Evolutionary conservation across 2,797 vertebrate genomes (phyloP), one percentile per base, ranked within the genome.

Genomic region (Anguilla pacifica): DNA sequence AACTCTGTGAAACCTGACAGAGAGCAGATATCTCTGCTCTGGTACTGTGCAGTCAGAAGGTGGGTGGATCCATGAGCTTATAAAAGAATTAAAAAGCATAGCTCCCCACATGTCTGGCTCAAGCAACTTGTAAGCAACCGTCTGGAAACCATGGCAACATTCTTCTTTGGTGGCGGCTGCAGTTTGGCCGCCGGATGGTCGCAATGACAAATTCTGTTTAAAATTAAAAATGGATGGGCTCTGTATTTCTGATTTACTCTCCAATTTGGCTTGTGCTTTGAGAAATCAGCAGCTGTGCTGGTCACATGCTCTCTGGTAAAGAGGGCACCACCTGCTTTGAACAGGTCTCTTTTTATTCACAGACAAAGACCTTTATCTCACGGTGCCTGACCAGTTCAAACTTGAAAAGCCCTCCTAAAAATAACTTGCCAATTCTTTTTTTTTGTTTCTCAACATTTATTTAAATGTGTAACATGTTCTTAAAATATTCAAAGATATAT

Each of bases 301-400:
- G 91, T 17, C 1, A 85, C 43, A 83, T 83, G 91, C 93, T 93
- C 91, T 90, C 90, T 94, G 91, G 70, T 90, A 91, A 94, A 46
- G 91, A 25, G 19, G 84, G 87, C 88, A 72, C 86, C 87, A 51
- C 87, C 79, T 49, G 81, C 51, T 89, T 17, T 77, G 64, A 59
- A 59, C 57, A 59, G 57, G 64, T 70, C 64, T 28, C 22, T 28
- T 28, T 9, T 70, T 28, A 70, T 0, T 28, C 64, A 70, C n/a
- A 28, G 64, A 6, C n/a, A 67, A 59, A 59, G 57, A 17, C 57
- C 57, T 19, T 59, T 3, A 59, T 59, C 17, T 59, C 57, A 59
- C 57, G 15, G 57, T 59, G 57, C 15, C 57, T 19, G 57, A 59
- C 57, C 57, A 17, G 57, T 59, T 72, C 6, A 13, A 31, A 28